Evolutionary conservation across 2,888 invertebrate genomes (phyloP).

Genomic region (Myopa tessellatipennis): DNA sequence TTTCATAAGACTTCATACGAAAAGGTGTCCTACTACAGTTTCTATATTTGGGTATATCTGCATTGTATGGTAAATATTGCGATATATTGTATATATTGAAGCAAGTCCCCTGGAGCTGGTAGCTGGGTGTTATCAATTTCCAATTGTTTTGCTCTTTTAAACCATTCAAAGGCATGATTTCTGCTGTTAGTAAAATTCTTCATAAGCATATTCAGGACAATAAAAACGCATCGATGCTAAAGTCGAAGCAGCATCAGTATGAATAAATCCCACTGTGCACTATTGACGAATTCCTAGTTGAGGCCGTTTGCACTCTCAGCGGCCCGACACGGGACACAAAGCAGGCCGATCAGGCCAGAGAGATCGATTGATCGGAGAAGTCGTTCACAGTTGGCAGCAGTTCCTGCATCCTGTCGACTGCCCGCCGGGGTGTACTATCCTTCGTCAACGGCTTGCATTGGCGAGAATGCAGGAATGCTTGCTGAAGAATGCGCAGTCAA

Average conservation of each 20-base stretch:
- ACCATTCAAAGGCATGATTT: not conserved
- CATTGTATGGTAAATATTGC: too few relatives aligned
- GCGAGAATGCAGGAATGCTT: not conserved
- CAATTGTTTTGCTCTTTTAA: slow-evolving; percentile 19
- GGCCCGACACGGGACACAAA: slow-evolving; percentile 27
- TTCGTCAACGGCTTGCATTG: slow-evolving; percentile 7
- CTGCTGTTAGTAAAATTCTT: not conserved
- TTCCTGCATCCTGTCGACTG: slow-evolving; percentile 36
- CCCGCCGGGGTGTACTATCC: slow-evolving; percentile 24
- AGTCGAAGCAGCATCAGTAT: not conserved
- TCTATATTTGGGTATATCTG: too few relatives aligned
- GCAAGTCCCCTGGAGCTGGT: slow-evolving; percentile 21
- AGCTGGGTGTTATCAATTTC: slow-evolving; percentile 18
- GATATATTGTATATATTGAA: not conserved
- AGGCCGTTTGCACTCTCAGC: slow-evolving; percentile 22
- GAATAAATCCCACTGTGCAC: slow-evolving; percentile 11
- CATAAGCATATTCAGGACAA: too few relatives aligned
- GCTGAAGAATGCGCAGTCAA: not conserved
- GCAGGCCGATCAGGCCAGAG: not conserved
- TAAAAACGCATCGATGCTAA: too few relatives aligned
- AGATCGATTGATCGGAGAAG: slow-evolving; percentile 22
- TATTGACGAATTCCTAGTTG: slow-evolving; percentile 20
- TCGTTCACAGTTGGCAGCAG: slow-evolving; percentile 31
- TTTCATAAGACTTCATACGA: too few relatives aligned
- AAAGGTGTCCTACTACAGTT: too few relatives aligned